Conservation (phyloP, 2,113 vertebrate genomes). For the Chionomys nivalis region DNA sequence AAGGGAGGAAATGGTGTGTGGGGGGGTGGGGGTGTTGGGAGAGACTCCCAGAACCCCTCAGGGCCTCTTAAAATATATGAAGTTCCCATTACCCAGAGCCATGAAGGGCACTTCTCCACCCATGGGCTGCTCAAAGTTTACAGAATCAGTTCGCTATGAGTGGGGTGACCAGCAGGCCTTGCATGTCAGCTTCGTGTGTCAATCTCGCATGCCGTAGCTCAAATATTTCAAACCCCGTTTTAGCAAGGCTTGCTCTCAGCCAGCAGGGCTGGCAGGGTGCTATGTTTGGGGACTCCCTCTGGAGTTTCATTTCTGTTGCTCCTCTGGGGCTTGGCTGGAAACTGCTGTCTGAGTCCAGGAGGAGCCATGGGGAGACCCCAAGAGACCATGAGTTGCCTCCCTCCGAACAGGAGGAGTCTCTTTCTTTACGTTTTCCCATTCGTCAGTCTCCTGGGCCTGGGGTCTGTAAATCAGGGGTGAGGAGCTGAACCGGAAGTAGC, state of each 20-base stretch:
- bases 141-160: constrained; percentile 42
- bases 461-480: constrained; percentile 65
- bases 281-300: not conserved
- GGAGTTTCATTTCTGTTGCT: constrained; percentile 56
- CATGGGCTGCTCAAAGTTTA: not conserved
- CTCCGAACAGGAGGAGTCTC: not conserved
- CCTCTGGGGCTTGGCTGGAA: constrained; percentile 13
- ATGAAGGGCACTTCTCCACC: not conserved
- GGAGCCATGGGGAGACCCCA: not conserved
- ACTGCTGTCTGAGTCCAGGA: not conserved
- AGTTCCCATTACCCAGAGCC: constrained; percentile 48
- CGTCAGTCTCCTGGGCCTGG: constrained; percentile 27
- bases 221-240: not conserved
- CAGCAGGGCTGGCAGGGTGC: not conserved
- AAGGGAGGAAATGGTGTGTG: not conserved
- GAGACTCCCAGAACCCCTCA: constrained; percentile 36
- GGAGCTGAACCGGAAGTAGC: constrained; percentile 60
- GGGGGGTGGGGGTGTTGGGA: constrained; percentile 7
- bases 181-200: not conserved
- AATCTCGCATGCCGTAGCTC: not conserved
- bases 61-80: constrained; percentile 68
- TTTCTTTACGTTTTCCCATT: constrained; percentile 4
- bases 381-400: not conserved
- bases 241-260: not conserved
- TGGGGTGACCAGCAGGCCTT: not conserved